Evolutionary conservation across 2,113 vertebrate species (phyloP).

Genomic region (Scolopax mira): DNA sequence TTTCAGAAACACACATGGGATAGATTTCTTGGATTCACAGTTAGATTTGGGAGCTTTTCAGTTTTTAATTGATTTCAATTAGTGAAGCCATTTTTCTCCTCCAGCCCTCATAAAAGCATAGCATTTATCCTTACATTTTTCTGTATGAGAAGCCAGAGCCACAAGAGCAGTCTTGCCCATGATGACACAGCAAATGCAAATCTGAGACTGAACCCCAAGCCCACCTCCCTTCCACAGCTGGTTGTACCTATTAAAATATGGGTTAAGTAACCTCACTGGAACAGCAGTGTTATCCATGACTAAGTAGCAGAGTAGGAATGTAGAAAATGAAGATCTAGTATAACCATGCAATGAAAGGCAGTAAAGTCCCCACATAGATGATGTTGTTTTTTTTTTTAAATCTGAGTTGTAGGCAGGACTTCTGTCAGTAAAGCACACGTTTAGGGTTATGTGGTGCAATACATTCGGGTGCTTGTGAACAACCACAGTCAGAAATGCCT

Average conservation of each 20-base stretch:
- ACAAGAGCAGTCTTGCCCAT: not conserved
- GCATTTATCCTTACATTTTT: not conserved
- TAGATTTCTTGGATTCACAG: not conserved
- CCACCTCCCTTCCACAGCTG: not conserved
- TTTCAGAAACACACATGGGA: not conserved
- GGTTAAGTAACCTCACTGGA: not conserved
- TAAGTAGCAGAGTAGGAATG: not conserved
- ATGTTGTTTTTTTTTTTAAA: not conserved
- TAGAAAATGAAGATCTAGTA: not conserved
- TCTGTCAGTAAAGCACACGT: not conserved
- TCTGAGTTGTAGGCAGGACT: not conserved
- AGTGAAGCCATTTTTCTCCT: not conserved
- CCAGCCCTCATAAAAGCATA: not conserved
- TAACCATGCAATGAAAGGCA: not conserved
- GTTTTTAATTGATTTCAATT: not conserved
- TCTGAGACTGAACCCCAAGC: not conserved
- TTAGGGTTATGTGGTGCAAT: not conserved
- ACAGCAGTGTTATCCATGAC: not conserved
- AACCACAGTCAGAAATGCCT: not conserved
- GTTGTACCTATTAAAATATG: not conserved
- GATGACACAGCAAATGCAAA: not conserved
- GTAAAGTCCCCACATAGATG: fast-evolving
- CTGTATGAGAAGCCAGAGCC: not conserved
- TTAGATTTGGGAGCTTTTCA: not conserved
- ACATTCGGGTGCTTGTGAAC: not conserved